A percentile compares a stretch with the other conserved stretches of the same genome.
Evolutionary conservation across 2,113 vertebrate genomes (phyloP).

Genomic region (Noturus placidus): DNA sequence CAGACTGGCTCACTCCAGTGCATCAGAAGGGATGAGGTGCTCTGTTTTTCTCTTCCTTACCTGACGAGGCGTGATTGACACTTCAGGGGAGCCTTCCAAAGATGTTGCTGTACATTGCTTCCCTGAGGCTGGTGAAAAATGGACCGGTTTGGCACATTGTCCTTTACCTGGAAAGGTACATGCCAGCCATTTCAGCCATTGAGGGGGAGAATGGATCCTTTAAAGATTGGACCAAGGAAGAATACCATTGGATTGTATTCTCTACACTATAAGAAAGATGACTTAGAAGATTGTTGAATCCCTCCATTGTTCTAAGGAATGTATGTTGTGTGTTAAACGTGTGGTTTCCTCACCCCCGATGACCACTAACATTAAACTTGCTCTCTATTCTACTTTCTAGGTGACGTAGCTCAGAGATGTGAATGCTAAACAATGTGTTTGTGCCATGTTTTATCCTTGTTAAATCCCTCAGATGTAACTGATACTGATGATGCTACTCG

Average conservation of each 20-base stretch:
- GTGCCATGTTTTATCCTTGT: constrained; percentile 99
- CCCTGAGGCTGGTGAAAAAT: background rate
- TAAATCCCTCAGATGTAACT: constrained; percentile 99
- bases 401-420: constrained; percentile 90
- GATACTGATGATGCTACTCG: constrained; percentile 99
- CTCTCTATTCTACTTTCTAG: constrained; percentile 93
- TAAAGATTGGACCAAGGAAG: constrained; percentile 29
- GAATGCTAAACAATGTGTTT: constrained; percentile 96
- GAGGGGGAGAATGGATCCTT: constrained; percentile 41
- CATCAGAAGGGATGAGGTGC: constrained; percentile 5
- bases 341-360: constrained; percentile 89
- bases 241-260: constrained; percentile 43
- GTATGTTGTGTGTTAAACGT: constrained; percentile 89
- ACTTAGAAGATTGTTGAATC: constrained; percentile 63
- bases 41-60: background rate
- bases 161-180: background rate
- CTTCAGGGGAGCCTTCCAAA: background rate
- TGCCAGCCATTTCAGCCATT: background rate
- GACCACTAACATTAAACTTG: constrained; percentile 91
- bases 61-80: constrained; percentile 18
- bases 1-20: constrained; percentile 32
- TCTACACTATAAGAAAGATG: constrained; percentile 52
- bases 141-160: constrained; percentile 9
- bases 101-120: constrained; percentile 46
- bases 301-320: constrained; percentile 77